phyloP scores from a whole-genome alignment of 2,888 invertebrate genomes.

The Sepiola atlantica region DNA sequence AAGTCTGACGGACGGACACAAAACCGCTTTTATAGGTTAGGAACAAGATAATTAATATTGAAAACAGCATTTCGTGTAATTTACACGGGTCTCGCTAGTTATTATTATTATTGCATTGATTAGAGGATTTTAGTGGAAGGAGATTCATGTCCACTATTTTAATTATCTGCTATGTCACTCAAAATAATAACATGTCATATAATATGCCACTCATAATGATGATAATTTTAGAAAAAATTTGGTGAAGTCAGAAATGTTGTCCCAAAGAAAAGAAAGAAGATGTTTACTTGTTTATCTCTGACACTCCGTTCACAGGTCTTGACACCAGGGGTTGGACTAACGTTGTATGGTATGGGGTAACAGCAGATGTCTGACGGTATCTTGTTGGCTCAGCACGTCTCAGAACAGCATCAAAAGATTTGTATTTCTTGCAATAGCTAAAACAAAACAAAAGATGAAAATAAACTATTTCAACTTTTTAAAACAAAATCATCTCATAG shows the following conservation, averaged over 20 bases:
- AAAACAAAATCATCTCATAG: too few species aligned
- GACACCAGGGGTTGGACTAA: not conserved
- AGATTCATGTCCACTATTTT: too few species aligned
- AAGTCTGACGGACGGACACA: too few species aligned
- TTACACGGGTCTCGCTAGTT: too few species aligned
- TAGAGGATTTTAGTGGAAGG: too few species aligned
- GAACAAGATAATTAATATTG: too few species aligned
- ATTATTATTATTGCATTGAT: too few species aligned
- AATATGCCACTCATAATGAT: too few species aligned
- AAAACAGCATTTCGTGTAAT: too few species aligned
- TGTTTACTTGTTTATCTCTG: not conserved
- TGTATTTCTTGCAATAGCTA: conserved; percentile 18
- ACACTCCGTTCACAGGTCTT: not conserved
- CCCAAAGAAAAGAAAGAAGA: not conserved
- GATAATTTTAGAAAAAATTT: not conserved
- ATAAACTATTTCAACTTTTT: not conserved
- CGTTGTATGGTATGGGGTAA: conserved; percentile 35
- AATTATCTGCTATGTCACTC: too few species aligned
- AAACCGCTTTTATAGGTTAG: too few species aligned
- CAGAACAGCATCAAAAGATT: not conserved
- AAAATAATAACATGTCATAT: too few species aligned
- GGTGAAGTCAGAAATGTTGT: not conserved
- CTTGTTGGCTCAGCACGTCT: not conserved
- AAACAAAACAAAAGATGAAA: not conserved
- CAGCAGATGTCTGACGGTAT: not conserved